Evolutionary conservation across 2,888 invertebrate genomes (phyloP), one percentile per base, ranked within the genome.

Genomic region (Craniophora ligustri): DNA sequence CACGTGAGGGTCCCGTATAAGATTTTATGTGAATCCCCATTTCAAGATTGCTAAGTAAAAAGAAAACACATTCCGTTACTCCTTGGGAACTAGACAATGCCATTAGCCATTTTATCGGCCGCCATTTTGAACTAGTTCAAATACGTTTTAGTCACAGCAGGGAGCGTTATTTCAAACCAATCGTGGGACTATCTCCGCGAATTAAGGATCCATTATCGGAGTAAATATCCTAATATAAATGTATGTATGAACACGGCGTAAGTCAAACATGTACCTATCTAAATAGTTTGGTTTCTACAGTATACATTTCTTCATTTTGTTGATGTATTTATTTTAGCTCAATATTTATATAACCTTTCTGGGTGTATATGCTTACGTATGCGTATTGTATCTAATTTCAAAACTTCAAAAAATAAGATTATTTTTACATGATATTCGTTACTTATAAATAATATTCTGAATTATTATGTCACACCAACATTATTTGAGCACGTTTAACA

Each of bases 171-270:
- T 51, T 46, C 61, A 57, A 41, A 51, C 45, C 51, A 53, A 68
- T 56, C 30, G 34, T 1, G 6, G 28, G 26, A 30, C 40, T 46
- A 48, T 58, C 51, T 58, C 19, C 7, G 32, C 31, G 44, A 41
- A 58, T 56, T 68, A 56, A 38, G 40, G 54, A 54, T 61, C 68
- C 62, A 68, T 71, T 71, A 65, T 56, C 58, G 51, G 6, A 23
- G 49, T 42, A 61, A 60, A 71, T 47, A 16, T 36, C 21, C 31
- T 55, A 19, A 56, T 38, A 16, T 47, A 42, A 42, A 6, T n/a
- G n/a, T n/a, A n/a, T n/a, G n/a, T n/a, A n/a, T n/a, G n/a, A n/a
- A n/a, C n/a, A n/a, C n/a, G n/a, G n/a, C n/a, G n/a, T n/a, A n/a
- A n/a, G n/a, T n/a, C n/a, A n/a, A n/a, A n/a, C n/a, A n/a, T n/a